These are phyloP conservation scores for human (Homo sapiens) DNA, from an alignment of 2,113 vertebrate species.

Conservation along the genomic window GRCh38 chrX:149622501-149623000, in stretches of 20 bases:
- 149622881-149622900: too few relatives aligned
- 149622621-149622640: not conserved
- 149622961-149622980: too few relatives aligned
- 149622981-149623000: too few relatives aligned
- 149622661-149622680: not conserved
- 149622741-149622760: not conserved
- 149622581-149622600: not conserved
- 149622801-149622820: not conserved
- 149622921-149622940: too few relatives aligned
- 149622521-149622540: not conserved
- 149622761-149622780: not conserved
- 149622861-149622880: not conserved
- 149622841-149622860: not conserved
- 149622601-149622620: not conserved
- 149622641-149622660: not conserved
- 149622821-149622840: not conserved
- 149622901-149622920: too few relatives aligned
- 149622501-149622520: not conserved
- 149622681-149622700: not conserved
- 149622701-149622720: not conserved
- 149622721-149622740: not conserved
- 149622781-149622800: not conserved
- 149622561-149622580: not conserved
- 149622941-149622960: too few relatives aligned
- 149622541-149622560: slow-evolving; percentile 2